Conservation (phyloP, 2,888 invertebrate genomes). For the Coenonympha glycerion region DNA sequence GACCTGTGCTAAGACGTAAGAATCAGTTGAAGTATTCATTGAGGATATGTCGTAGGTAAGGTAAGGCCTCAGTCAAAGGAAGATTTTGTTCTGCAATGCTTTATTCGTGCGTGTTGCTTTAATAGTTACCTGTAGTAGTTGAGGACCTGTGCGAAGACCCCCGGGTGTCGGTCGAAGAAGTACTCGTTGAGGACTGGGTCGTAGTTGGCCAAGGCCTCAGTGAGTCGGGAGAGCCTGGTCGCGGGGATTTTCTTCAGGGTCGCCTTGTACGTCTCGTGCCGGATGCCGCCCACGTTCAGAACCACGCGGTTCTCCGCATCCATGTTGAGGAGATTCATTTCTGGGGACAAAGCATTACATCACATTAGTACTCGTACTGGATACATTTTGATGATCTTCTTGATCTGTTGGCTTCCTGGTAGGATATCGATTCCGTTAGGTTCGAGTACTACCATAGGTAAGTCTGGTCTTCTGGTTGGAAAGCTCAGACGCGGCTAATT, state of each 20-base stretch:
- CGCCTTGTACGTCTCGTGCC: conserved; percentile 97
- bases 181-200: conserved; percentile 99
- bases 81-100: no score
- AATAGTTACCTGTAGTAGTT: conserved; percentile 91
- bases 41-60: background rate
- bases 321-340: conserved; percentile 94
- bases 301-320: conserved; percentile 99
- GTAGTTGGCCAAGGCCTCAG: conserved; percentile 98
- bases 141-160: conserved; percentile 95
- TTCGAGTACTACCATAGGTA: no score
- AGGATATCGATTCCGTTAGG: no score
- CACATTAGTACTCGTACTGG: no score
- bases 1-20: no score
- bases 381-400: no score
- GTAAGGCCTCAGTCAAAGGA: background rate
- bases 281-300: conserved; percentile 97
- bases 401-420: no score
- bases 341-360: conserved; percentile 41
- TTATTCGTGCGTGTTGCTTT: no score
- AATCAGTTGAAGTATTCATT: background rate
- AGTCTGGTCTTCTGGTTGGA: no score
- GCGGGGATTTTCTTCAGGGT: conserved; percentile 98
- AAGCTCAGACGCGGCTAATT: no score
- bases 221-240: conserved; percentile 92
- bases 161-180: conserved; percentile 99